phyloP scores from a whole-genome alignment of 2,888 invertebrate genomes.

The Cheilosia scutellata region DNA sequence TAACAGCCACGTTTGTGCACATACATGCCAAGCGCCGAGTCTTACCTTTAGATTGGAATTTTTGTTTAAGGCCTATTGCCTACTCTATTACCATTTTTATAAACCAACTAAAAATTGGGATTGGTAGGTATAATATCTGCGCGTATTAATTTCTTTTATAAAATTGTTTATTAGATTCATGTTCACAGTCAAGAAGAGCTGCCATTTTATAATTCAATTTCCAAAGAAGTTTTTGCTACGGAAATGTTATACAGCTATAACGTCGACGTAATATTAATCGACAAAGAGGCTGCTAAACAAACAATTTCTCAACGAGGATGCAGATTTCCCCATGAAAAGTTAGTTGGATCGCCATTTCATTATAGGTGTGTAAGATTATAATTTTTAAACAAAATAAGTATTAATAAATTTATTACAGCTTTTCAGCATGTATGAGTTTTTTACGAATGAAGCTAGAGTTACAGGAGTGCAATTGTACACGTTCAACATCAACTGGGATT shows the following conservation, averaged over 20 bases:
- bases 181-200: constrained; percentile 56
- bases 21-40: no score
- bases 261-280: constrained; percentile 17
- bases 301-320: constrained; percentile 55
- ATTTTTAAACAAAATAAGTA: not conserved
- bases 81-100: not conserved
- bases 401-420: constrained; percentile 34
- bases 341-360: constrained; percentile 61
- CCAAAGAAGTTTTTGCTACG: constrained; percentile 6
- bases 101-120: not conserved
- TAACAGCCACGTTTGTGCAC: no score
- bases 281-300: constrained; percentile 35
- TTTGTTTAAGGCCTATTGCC: no score
- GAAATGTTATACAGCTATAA: constrained; percentile 15
- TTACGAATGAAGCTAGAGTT: constrained; percentile 68
- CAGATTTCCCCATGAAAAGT: constrained; percentile 72
- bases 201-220: constrained; percentile 39
- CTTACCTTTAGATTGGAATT: no score
- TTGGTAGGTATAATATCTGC: not conserved
- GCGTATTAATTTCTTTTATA: not conserved
- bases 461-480: constrained; percentile 76
- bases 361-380: constrained; percentile 57
- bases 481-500: constrained; percentile 56
- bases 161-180: constrained; percentile 33
- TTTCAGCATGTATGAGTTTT: constrained; percentile 73